These are phyloP conservation scores for Spilosoma lubricipeda DNA, from an alignment of 2,888 invertebrate species.

Conservation along the genomic window DNA sequence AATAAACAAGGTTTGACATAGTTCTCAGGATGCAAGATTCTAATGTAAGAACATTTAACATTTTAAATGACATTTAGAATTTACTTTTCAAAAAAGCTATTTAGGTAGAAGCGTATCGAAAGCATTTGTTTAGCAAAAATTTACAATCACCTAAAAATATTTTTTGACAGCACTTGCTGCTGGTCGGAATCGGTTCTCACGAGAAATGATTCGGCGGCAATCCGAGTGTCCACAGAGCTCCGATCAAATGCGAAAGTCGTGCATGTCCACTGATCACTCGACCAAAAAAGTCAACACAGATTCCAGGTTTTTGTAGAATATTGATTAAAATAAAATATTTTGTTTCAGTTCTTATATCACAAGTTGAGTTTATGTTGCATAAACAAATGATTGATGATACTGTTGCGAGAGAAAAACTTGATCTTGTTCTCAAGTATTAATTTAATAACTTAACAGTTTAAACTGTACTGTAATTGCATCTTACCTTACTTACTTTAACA, in stretches of 20 bases:
- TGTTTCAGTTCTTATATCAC: slow-evolving; percentile 25
- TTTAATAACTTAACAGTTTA: neutral
- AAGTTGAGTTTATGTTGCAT: slow-evolving; percentile 32
- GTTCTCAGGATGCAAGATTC: slow-evolving; percentile 73
- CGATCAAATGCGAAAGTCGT: slow-evolving; percentile 82
- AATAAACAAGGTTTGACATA: slow-evolving; percentile 61
- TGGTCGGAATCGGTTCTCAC: slow-evolving; percentile 77
- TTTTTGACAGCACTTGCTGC: slow-evolving; percentile 74
- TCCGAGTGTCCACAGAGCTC: slow-evolving; percentile 78
- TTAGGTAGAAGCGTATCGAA: slow-evolving; percentile 74
- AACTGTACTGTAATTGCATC: too few species aligned
- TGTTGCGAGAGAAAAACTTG: slow-evolving; percentile 17
- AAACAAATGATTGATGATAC: slow-evolving; percentile 24
- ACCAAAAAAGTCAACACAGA: slow-evolving; percentile 78
- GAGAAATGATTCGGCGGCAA: slow-evolving; percentile 80
- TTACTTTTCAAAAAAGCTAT: slow-evolving; percentile 76
- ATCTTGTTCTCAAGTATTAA: slow-evolving; percentile 4
- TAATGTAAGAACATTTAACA: slow-evolving; percentile 64
- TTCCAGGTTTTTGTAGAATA: slow-evolving; percentile 69
- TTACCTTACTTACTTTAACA: too few species aligned
- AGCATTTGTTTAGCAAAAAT: slow-evolving; percentile 82
- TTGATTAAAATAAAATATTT: slow-evolving; percentile 58
- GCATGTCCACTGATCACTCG: slow-evolving; percentile 78
- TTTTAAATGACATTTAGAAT: slow-evolving; percentile 66
- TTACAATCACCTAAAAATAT: slow-evolving; percentile 77